phyloP scores from a whole-genome alignment of 2,888 invertebrate species.

The Merodon equestris region DNA sequence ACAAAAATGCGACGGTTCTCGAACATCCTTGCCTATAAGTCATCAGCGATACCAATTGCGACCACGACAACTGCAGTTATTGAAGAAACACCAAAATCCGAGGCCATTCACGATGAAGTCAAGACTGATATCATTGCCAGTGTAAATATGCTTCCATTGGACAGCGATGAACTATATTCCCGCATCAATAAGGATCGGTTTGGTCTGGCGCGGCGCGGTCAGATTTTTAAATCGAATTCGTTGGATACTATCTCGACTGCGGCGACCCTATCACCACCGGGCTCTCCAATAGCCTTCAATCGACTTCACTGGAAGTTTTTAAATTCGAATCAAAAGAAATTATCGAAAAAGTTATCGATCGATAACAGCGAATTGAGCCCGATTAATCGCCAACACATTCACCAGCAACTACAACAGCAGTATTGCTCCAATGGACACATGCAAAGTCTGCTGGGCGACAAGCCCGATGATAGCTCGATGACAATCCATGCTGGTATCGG shows the following conservation, averaged over 20 bases:
- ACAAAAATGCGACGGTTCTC: constrained; percentile 78
- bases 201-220: constrained; percentile 72
- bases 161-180: constrained; percentile 78
- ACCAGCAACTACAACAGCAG: constrained; percentile 53
- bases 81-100: constrained; percentile 23
- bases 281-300: constrained; percentile 71
- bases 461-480: constrained; percentile 45
- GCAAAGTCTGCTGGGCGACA: constrained; percentile 49
- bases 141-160: constrained; percentile 75
- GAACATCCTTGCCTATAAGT: constrained; percentile 76
- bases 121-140: constrained; percentile 64
- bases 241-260: constrained; percentile 77
- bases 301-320: constrained; percentile 73
- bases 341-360: constrained; percentile 75
- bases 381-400: constrained; percentile 53
- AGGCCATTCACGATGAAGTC: constrained; percentile 27
- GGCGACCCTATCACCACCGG: constrained; percentile 74
- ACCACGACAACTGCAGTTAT: constrained; percentile 15
- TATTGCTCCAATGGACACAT: constrained; percentile 55
- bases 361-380: constrained; percentile 71
- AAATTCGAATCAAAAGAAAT: constrained; percentile 72
- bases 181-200: constrained; percentile 72
- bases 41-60: constrained; percentile 30
- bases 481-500: constrained; percentile 51
- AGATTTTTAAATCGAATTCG: constrained; percentile 77